Evolutionary conservation across 2,888 invertebrate genomes (phyloP).

Genomic region (Agonopterix arenella): DNA sequence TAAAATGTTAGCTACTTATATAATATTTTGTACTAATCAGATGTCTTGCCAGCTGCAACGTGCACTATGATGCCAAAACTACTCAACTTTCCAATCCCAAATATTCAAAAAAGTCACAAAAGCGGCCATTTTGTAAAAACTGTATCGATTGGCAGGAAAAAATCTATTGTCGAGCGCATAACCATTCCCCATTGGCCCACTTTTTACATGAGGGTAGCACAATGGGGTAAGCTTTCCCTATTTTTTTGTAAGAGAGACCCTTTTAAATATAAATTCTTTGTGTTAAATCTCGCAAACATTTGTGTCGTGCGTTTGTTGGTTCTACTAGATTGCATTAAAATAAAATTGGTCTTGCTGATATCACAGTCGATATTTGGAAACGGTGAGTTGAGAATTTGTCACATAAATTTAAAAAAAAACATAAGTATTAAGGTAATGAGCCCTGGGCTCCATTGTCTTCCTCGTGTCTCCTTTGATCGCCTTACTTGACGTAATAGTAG

Average conservation of each 20-base stretch:
- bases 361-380: too few relatives aligned
- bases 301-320: slow-evolving; percentile 11
- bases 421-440: too few relatives aligned
- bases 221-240: slow-evolving; percentile 60
- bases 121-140: slow-evolving; percentile 65
- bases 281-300: slow-evolving; percentile 36
- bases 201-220: slow-evolving; percentile 64
- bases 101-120: slow-evolving; percentile 17
- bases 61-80: background rate
- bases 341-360: too few relatives aligned
- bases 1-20: too few relatives aligned
- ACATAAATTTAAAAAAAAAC: too few relatives aligned
- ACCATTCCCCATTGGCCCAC: slow-evolving; percentile 68
- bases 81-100: slow-evolving; percentile 1
- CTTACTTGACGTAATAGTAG: too few relatives aligned
- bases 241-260: slow-evolving; percentile 47
- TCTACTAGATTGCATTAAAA: background rate
- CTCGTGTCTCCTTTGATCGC: too few relatives aligned
- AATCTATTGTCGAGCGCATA: slow-evolving; percentile 57
- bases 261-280: slow-evolving; percentile 52
- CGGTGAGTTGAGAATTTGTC: too few relatives aligned
- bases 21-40: too few relatives aligned
- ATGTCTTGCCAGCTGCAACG: too few relatives aligned
- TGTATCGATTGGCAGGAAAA: slow-evolving; percentile 70
- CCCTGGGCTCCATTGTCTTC: too few relatives aligned